Evolutionary conservation across 2,888 invertebrate genomes (phyloP).

Genomic region (Empis livida): DNA sequence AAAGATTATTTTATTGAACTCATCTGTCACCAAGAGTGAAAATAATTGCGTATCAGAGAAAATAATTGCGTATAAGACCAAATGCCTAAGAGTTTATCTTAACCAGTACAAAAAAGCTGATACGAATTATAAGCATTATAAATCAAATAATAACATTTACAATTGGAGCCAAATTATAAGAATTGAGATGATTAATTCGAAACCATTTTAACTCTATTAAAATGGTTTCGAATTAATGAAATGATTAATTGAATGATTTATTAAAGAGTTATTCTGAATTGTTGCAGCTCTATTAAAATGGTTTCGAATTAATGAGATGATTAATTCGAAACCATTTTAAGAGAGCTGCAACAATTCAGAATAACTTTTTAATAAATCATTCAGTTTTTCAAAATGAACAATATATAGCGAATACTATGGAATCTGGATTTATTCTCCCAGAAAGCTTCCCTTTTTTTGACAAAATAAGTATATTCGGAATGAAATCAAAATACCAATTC

Average conservation of each 20-base stretch:
- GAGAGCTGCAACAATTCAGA: neutral
- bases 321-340: neutral
- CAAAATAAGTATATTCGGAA: neutral
- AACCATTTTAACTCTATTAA: no score
- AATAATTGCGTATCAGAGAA: neutral
- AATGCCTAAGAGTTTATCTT: neutral
- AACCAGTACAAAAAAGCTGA: neutral
- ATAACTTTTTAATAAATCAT: neutral
- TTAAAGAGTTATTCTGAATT: no score
- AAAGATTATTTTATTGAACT: neutral
- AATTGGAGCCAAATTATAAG: neutral
- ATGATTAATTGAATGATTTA: neutral
- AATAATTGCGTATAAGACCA: neutral
- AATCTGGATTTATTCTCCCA: neutral
- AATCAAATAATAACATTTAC: neutral
- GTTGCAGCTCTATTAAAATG: no score
- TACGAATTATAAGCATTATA: neutral
- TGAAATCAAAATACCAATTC: neutral
- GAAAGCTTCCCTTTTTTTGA: neutral
- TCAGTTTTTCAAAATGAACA: neutral
- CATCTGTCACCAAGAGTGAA: neutral
- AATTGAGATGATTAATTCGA: no score
- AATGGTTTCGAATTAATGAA: no score
- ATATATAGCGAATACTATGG: neutral
- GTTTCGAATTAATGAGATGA: no score